phyloP scores from a whole-genome alignment of 2,113 vertebrate species.

The Pica pica region DNA sequence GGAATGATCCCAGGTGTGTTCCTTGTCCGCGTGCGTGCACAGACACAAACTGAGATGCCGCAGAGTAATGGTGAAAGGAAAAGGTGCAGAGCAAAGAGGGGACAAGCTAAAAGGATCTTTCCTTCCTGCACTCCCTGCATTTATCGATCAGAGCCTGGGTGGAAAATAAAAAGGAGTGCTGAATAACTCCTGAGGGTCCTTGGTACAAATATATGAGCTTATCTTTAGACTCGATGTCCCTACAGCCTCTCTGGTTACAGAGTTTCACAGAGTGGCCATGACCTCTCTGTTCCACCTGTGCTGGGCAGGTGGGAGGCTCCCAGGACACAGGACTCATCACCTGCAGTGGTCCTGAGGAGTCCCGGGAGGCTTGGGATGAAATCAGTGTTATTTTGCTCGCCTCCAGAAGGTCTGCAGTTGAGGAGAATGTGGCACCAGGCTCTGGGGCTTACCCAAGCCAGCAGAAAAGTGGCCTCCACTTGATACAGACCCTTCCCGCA shows the following conservation, averaged over 20 bases:
- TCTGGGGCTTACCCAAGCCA: neutral
- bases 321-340: neutral
- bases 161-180: neutral
- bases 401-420: fast-evolving
- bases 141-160: neutral
- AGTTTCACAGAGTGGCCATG: neutral
- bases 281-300: neutral
- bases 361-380: neutral
- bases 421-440: neutral
- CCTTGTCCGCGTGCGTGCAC: neutral
- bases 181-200: neutral
- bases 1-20: neutral
- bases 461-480: neutral
- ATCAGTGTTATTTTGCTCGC: neutral
- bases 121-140: neutral
- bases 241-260: neutral
- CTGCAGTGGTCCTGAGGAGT: neutral
- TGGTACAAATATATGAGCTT: neutral
- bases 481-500: neutral
- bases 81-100: neutral
- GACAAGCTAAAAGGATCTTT: neutral
- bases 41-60: neutral
- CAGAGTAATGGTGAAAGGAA: neutral
- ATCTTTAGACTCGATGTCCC: fast-evolving
- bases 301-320: neutral